Conservation (phyloP, 2,113 vertebrate species). For the Ardeotis arabs region DNA sequence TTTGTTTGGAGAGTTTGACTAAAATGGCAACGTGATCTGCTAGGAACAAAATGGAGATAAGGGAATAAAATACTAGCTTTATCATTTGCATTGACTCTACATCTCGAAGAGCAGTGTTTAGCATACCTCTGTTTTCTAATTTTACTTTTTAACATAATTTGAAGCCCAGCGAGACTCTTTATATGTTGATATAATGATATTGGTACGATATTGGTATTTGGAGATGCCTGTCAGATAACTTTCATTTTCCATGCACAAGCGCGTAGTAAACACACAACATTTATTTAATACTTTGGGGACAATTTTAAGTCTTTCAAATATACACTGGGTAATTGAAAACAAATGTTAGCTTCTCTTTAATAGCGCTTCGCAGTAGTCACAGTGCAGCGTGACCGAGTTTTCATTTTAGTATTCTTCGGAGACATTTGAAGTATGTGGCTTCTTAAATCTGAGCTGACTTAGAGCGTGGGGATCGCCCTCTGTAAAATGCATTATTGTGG, state of each 20-base stretch:
- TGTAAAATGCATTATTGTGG: background rate
- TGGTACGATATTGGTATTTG: background rate
- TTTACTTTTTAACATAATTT: background rate
- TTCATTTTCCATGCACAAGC: background rate
- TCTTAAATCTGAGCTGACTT: background rate
- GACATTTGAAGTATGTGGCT: background rate
- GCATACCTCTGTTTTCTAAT: background rate
- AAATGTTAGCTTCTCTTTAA: constrained; percentile 33
- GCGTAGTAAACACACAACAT: background rate
- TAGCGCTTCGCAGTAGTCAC: background rate
- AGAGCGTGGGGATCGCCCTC: background rate
- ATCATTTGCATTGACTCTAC: background rate
- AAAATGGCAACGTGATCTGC: background rate
- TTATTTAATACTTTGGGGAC: background rate
- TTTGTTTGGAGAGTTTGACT: background rate
- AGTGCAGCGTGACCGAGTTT: background rate
- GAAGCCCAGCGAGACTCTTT: background rate
- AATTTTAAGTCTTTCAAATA: background rate
- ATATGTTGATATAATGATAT: background rate
- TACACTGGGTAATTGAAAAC: background rate
- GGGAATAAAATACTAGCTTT: background rate
- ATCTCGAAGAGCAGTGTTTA: background rate
- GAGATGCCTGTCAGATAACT: background rate
- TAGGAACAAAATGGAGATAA: background rate
- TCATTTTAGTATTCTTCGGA: background rate